Base-by-base conservation (phyloP, 2,888 invertebrate genomes). In the Scaeva pyrastri region DNA sequence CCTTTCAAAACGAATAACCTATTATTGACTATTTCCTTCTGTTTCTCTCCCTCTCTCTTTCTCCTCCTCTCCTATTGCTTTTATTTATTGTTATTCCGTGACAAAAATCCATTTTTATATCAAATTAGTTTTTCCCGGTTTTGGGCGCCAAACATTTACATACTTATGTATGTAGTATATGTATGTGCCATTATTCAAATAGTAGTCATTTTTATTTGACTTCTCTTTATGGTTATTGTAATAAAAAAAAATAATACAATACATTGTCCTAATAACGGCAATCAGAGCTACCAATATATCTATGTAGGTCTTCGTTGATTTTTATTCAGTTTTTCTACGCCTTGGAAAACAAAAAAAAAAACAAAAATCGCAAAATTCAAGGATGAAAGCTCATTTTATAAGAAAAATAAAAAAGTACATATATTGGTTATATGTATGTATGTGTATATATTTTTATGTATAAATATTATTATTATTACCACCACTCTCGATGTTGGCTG, bases 121-220 rank as follows among this genome's bases (percentile, higher is more conserved):
- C 23, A 78, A 81, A 81, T 78, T 78, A 70, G 62, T 73, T 83
- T 73, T 83, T 41, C 68, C 62, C 60, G 55, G 55, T 12, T 72
- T 58, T 31, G 55, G 82, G 73, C 83, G 74, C 78, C 83, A 71
- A 70, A 58, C 68, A 31, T 31, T 31, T 31, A 31, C 8, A 5
- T 8, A 31, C 31, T 31, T 31, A 31, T 31, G 31, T 31, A 31
- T 8, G 5, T 31, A 31, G 8, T 31, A 14, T 21, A 23, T 41
- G n/a, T 21, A 11, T 50, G n/a, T n/a, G n/a, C n/a, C n/a, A n/a
- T n/a, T n/a, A 21, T 50, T 19, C 14, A 45, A 31, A 12, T n/a
- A 45, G 19, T 23, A 10, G 6, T 71, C 64, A 84, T 80, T 76
- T 84, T 56, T 80, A 76, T 80, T 80, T 68, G 75, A 85, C 72